Base-by-base conservation (phyloP, 1,140 invertebrate species). In the Stratiolaelaps scimitus region DNA sequence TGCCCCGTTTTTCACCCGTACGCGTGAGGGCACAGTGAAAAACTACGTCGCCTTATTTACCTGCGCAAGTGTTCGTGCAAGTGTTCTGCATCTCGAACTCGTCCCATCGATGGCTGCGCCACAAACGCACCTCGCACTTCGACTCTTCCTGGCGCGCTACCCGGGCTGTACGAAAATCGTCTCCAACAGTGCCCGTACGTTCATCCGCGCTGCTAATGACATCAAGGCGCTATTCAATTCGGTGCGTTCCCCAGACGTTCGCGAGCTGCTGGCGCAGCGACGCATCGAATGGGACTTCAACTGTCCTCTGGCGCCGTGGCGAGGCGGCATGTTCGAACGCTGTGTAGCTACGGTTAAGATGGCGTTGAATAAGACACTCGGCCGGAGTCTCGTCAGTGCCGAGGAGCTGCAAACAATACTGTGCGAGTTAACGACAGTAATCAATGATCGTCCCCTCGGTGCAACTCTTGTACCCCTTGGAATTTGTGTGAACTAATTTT, bases 291-390 rank as follows among this genome's bases (percentile, higher is more conserved):
- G 67, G 65, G 28, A 26, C 1, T 67, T 68, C 56, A 68, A 43
- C 10, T 23, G 26, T 15, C 47, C 44, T 28, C 48, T 19, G 40
- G 43, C 30, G 5, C 1, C 65, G 2, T 67, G 65, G 65, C 64
- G 53, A 30, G 67, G 67, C 26, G 47, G 65, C 13, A 46, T 45
- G 13, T 68, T 23, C 7, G 65, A 68, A 47, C 45, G 65, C 15
- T 46, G 43, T 1, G 40, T 68, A 26, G 5, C 34, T 10, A 28
- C 23, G 0, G 19, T 64, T 15, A 68, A 68, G 64, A 66, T 34
- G 10, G 23, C 30, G 5, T 44, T 68, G 2, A 15, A 28, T 44
- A 68, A 67, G 20, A 43, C 30, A 2, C 0, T 46, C 7, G 67
- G 65, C 7, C 46, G 64, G 56, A 43, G 45, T 34, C 15, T n/a